These are phyloP conservation scores for Pogonomyrmex californicus DNA, from an alignment of 1,140 invertebrate species.

Conservation along the genomic window DNA sequence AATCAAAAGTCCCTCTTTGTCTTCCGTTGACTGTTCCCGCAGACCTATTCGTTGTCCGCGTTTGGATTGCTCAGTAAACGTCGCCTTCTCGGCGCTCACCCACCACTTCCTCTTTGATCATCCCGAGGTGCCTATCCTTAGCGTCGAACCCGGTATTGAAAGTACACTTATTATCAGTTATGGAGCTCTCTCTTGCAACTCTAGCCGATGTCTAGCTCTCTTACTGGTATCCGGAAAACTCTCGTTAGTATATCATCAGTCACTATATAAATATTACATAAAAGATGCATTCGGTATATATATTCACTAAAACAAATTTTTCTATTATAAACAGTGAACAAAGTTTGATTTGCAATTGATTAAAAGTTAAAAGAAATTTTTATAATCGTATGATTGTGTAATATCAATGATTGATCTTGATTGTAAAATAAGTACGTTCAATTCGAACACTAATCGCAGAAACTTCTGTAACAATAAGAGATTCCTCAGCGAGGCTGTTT, in stretches of 20 bases:
- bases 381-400: not conserved
- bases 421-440: not conserved
- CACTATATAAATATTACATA: not conserved
- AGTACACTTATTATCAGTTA: constrained; percentile 83
- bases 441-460: constrained; percentile 17
- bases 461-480: constrained; percentile 66
- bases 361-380: not conserved
- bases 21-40: constrained; percentile 80
- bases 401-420: not conserved
- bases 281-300: not conserved
- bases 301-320: constrained; percentile 30
- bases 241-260: constrained; percentile 78
- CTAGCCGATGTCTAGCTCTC: constrained; percentile 82
- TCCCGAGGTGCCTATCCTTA: constrained; percentile 83
- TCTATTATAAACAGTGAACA: not conserved
- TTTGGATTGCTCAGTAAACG: constrained; percentile 82
- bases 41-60: constrained; percentile 83
- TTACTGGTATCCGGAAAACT: constrained; percentile 83
- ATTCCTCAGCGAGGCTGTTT: constrained; percentile 80
- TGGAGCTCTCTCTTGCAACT: constrained; percentile 76
- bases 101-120: constrained; percentile 85
- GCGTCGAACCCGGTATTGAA: constrained; percentile 81
- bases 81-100: constrained; percentile 83
- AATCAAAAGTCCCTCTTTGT: constrained; percentile 70
- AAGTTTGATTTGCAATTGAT: not conserved